Percentiles rank a stretch among this genome's conserved stretches.
These are phyloP conservation scores for Channallabes apus DNA, from an alignment of 2,797 vertebrate genomes.

Conservation along the genomic window DNA sequence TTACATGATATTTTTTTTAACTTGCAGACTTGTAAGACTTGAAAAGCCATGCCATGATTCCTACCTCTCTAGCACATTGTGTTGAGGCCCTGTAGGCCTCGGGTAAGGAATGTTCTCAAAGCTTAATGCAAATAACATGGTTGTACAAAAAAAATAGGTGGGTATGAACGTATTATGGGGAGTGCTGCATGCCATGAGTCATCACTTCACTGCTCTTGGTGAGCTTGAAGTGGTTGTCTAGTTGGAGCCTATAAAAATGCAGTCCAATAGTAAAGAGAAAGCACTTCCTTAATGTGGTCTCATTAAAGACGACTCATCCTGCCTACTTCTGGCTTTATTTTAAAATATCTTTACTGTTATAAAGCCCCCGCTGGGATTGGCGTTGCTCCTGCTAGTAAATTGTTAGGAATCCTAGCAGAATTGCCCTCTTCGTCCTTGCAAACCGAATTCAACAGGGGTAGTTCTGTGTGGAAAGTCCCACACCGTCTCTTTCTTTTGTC, in stretches of 20 bases:
- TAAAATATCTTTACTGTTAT: slow-evolving; percentile 37
- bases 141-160: neutral
- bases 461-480: slow-evolving; percentile 34
- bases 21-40: neutral
- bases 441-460: neutral
- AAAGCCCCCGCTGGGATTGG: slow-evolving; percentile 24
- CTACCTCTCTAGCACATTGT: neutral
- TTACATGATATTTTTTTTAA: neutral
- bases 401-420: slow-evolving; percentile 20
- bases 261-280: slow-evolving; percentile 24
- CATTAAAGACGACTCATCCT: slow-evolving; percentile 27
- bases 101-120: slow-evolving; percentile 18
- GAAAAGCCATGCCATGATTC: neutral
- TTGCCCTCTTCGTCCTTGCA: neutral
- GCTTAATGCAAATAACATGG: slow-evolving; percentile 22
- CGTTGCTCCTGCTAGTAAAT: slow-evolving; percentile 48
- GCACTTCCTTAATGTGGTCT: slow-evolving; percentile 37
- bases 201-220: neutral
- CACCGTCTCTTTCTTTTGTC: neutral
- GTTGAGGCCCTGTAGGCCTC: neutral
- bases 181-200: slow-evolving; percentile 2
- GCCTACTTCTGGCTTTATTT: slow-evolving; percentile 44
- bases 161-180: neutral
- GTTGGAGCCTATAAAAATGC: slow-evolving; percentile 24
- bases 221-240: neutral